phyloP scores from a whole-genome alignment of 2,797 vertebrate genomes.

The Pangasius macronema region DNA sequence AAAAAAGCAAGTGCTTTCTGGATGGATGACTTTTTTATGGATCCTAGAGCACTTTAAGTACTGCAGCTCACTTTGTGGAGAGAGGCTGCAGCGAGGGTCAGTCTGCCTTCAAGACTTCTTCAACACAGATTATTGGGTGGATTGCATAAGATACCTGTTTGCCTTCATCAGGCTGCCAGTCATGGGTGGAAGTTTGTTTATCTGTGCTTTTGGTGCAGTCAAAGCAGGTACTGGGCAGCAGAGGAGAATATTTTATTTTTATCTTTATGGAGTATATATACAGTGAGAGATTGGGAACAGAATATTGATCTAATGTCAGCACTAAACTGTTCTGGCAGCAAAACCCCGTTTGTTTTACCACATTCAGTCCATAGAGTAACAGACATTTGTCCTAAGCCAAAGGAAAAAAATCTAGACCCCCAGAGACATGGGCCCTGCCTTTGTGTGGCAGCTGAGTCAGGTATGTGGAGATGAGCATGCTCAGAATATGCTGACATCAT shows the following conservation, averaged over 20 bases:
- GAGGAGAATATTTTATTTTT: constrained; percentile 10
- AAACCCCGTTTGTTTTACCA: constrained; percentile 51
- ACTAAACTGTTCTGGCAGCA: constrained; percentile 50
- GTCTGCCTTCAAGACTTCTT: background rate
- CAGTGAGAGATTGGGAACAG: constrained; percentile 43
- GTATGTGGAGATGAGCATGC: background rate
- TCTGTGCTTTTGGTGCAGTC: constrained; percentile 40
- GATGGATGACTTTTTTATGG: constrained; percentile 10
- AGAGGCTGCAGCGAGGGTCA: constrained; percentile 3
- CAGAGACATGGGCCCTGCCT: background rate
- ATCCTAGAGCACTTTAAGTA: constrained; percentile 23
- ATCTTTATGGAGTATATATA: background rate
- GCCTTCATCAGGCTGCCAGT: constrained; percentile 29
- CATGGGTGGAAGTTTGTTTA: constrained; percentile 43
- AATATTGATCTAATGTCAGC: constrained; percentile 54
- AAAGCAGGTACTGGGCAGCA: constrained; percentile 33
- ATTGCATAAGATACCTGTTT: constrained; percentile 1
- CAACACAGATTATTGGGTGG: background rate
- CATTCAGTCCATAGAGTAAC: constrained; percentile 21
- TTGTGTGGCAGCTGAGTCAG: constrained; percentile 10
- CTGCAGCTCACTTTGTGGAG: constrained; percentile 7
- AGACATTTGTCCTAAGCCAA: constrained; percentile 8
- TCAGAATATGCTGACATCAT: constrained; percentile 4
- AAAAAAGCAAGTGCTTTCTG: constrained; percentile 6
- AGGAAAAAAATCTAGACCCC: constrained; percentile 26